Base-by-base conservation (phyloP, 2,113 vertebrate genomes). In the Menura novaehollandiae region DNA sequence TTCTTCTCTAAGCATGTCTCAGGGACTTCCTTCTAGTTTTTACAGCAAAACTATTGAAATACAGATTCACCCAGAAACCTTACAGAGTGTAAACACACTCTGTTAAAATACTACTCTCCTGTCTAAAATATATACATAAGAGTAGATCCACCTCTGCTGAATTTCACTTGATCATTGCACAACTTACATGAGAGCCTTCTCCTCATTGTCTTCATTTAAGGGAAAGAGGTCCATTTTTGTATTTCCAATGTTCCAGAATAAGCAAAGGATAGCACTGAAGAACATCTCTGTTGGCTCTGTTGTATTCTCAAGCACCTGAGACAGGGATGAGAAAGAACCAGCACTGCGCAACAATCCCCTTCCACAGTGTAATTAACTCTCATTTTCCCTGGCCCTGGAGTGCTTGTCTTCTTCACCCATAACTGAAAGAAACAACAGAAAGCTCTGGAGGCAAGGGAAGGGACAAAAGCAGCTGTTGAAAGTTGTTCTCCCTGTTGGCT, bases 371-470 rank as follows among this genome's bases (percentile, higher is more conserved):
- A 86, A 96, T 94, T 96, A 96, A 74, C 59, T 71, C 55, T 69
- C 67, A 77, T 94, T 77, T 94, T 94, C 71, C 51, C 78, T 77
- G 72, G 59, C 75, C 82, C 85, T 49, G 75, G 59, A 90, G 91
- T 80, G 49, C 58, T 95, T 46, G 49, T 85, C 46, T 94, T 69
- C 74, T 83, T 94, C 79, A 79, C 72, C 33, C 47, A 5, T 53
- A 80, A 93, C 75, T 77, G 63, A 85, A 83, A 88, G 53, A 66
- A 92, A 79, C 59, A 91, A 85, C 81, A 73, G 78, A 96, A 96
- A 90, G 85, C 81, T 91, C 91, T 95, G 63, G 47, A 89, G 85
- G 88, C 74, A 66, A 94, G 94, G 92, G 83, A 97, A 91, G 33
- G 55, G 55, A 76, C 66, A 85, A 83, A 89, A 86, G 67, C 49